Evolutionary conservation across 2,888 invertebrate species (phyloP), one percentile per base, ranked within the genome.

Genomic region (Drosophila barbarae): DNA sequence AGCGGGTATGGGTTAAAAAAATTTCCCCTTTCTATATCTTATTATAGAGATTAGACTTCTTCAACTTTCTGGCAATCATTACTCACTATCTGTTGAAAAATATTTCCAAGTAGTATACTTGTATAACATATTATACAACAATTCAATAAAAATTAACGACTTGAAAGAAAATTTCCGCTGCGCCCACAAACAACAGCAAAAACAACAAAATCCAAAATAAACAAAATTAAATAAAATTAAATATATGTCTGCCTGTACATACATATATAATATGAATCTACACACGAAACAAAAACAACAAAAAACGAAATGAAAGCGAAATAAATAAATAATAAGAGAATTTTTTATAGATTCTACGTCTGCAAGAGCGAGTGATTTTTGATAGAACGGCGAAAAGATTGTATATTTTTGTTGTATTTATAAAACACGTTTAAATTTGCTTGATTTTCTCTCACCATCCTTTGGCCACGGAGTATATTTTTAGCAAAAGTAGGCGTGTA

Each of bases 121-220:
- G 46, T 46, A 65, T 42, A 63, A 61, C 49, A 44, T 68, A 63
- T 69, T 66, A 78, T 76, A 82, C 81, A 81, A 80, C 76, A 76
- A 82, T 67, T 71, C 41, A 73, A 81, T 63, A 84, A 74, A 82
- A 78, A 73, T 65, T 67, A 76, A 68, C 57, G 85, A 71, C 71
- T 72, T 79, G 69, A 73, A 84, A 69, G 67, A 68, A 76, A 84
- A 76, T 78, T 82, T 78, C 74, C 74, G 83, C 57, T 79, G 69
- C 63, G 77, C 61, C 56, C 68, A 70, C 71, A 73, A 42, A 60
- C 59, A 65, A 59, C 51, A 67, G 50, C 51, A 50, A 67, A 39
- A 42, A 15, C 53, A 70, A 70, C 71, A 51, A 51, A 47, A 68
- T 72, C 46, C 66, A 66, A 65, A 65, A 71, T 58, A 64, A 64